A percentile compares a stretch with the other conserved stretches of the same genome.
Evolutionary conservation across 1,140 invertebrate genomes (phyloP).

Genomic region (Drosophila elegans): DNA sequence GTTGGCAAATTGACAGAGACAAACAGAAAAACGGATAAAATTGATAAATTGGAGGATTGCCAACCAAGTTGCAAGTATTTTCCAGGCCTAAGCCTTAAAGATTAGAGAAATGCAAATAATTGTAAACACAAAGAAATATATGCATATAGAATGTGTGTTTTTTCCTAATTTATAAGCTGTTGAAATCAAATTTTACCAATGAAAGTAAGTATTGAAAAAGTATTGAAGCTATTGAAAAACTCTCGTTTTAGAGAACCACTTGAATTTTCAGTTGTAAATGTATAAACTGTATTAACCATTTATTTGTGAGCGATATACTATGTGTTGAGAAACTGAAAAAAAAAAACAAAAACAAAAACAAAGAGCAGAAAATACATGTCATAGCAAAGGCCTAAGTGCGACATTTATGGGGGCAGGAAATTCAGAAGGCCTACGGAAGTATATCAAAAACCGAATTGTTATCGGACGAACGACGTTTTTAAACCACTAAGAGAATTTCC

Average conservation of each 20-base stretch:
- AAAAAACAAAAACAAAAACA: conserved; percentile 9
- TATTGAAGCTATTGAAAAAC: conserved; percentile 27
- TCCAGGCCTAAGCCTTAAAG: conserved; percentile 46
- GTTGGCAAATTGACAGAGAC: conserved; percentile 20
- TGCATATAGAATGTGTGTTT: conserved; percentile 46
- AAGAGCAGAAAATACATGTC: conserved; percentile 63
- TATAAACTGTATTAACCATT: conserved; percentile 35
- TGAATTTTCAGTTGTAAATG: conserved; percentile 30
- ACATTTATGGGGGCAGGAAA: conserved; percentile 9
- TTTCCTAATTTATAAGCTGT: conserved; percentile 67
- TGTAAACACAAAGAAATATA: conserved; percentile 31
- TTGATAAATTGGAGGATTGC: conserved; percentile 46
- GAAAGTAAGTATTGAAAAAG: conserved; percentile 18
- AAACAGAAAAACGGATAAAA: conserved; percentile 1
- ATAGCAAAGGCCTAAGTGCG: conserved; percentile 61
- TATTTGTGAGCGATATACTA: conserved; percentile 19
- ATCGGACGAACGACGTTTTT: conserved; percentile 34
- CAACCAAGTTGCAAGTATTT: conserved; percentile 51
- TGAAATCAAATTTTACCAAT: conserved; percentile 73
- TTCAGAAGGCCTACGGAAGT: conserved; percentile 2
- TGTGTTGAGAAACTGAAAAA: conserved; percentile 1
- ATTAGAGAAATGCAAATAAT: conserved; percentile 31
- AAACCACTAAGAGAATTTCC: conserved; percentile 33
- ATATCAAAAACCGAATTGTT: conserved; percentile 64
- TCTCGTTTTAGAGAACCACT: conserved; percentile 78